Base-by-base conservation (phyloP, 2,888 invertebrate genomes). In the Barypeithes pellucidus region DNA sequence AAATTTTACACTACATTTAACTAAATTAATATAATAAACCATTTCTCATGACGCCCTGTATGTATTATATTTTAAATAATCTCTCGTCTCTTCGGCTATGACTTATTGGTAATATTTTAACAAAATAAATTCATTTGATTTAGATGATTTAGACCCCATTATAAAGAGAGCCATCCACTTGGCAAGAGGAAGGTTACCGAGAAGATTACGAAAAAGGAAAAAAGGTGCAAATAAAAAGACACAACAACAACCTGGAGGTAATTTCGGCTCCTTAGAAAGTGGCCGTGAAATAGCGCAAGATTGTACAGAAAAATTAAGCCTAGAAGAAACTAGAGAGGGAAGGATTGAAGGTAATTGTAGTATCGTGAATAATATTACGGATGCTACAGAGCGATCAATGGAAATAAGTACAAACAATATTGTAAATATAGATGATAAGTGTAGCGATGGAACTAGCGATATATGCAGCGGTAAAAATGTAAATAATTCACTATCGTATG, bases 91-190 rank as follows among this genome's bases (percentile, higher is more conserved):
- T n/a, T n/a, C n/a, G n/a, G n/a, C n/a, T n/a, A n/a, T n/a, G n/a
- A n/a, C n/a, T n/a, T n/a, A n/a, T n/a, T n/a, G n/a, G n/a, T n/a
- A n/a, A n/a, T n/a, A n/a, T n/a, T n/a, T n/a, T n/a, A n/a, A n/a
- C n/a, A n/a, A n/a, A n/a, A n/a, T n/a, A n/a, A n/a, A n/a, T n/a
- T n/a, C n/a, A n/a, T n/a, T n/a, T n/a, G n/a, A n/a, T 72, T 62
- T 29, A 73, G 73, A 47, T 45, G 60, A 73, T 33, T 29, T 36
- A 24, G 65, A 73, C 18, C 18, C 59, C 7, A 16, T 73, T 16
- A 36, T 65, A 11, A 54, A 59, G 24, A 47, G 43, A 45, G 65
- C 65, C 12, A 29, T 73, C 14, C 20, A 33, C 2, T 36, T 68
- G 14, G 73, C 65, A 8, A 39, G 57, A 43, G 33, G 52, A 8